Conservation (phyloP, 2,797 vertebrate species). For the Sebastes ruberrimus region DNA sequence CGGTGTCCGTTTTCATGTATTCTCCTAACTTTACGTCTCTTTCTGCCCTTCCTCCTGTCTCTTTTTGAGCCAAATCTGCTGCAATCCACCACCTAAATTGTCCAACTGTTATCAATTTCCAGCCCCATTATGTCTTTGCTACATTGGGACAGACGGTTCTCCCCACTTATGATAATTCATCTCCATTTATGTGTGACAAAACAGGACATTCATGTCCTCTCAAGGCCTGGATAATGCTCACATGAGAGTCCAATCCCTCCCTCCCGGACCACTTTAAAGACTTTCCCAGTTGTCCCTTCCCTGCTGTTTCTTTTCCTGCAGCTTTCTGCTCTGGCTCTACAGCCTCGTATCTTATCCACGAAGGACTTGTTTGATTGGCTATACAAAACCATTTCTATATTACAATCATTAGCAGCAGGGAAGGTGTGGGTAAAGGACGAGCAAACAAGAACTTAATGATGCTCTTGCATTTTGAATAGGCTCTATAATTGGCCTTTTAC, state of each 20-base stretch:
- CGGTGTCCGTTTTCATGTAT: background rate
- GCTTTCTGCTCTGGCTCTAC: background rate
- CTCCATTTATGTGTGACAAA: conserved; percentile 2
- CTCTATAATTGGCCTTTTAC: too few relatives aligned
- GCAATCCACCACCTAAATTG: background rate
- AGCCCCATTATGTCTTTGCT: background rate
- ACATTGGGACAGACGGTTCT: background rate
- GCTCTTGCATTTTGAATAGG: conserved; percentile 2
- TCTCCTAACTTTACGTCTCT: background rate
- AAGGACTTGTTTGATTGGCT: background rate
- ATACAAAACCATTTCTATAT: background rate
- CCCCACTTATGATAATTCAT: conserved; percentile 5
- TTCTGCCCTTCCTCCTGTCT: background rate
- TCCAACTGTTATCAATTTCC: background rate
- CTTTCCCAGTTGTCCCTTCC: background rate
- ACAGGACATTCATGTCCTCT: conserved; percentile 25
- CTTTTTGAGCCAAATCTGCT: background rate
- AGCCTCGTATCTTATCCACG: background rate
- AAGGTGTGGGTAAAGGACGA: background rate
- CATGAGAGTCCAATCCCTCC: conserved; percentile 10
- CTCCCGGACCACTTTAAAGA: conserved; percentile 12
- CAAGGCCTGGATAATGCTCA: background rate
- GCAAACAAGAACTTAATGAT: background rate
- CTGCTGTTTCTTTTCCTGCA: background rate
- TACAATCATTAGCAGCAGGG: background rate